phyloP scores from a whole-genome alignment of 2,113 vertebrate genomes.

The Serilophus lunatus region DNA sequence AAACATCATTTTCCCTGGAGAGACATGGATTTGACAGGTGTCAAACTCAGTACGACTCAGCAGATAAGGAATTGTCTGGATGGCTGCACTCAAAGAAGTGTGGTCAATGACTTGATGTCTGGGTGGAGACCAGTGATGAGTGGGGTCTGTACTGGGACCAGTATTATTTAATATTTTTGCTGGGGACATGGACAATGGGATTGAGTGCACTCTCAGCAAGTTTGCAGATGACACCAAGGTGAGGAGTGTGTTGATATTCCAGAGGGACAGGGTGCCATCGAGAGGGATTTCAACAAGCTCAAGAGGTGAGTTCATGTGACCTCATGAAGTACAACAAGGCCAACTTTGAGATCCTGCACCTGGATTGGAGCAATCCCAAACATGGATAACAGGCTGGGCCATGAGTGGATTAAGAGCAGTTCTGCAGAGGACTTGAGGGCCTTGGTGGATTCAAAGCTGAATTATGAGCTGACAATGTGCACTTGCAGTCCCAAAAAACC shows the following conservation, averaged over 20 bases:
- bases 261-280: background rate
- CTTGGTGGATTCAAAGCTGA: background rate
- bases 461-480: background rate
- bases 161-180: background rate
- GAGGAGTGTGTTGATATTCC: background rate
- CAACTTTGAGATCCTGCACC: background rate
- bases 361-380: background rate
- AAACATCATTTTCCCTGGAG: background rate
- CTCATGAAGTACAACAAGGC: background rate
- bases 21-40: background rate
- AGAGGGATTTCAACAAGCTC: background rate
- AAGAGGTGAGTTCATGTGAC: background rate
- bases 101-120: background rate
- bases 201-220: background rate
- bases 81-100: background rate
- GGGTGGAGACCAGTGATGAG: background rate
- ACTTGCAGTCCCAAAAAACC: background rate
- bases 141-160: accelerated
- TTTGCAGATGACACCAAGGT: background rate
- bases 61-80: background rate
- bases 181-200: background rate
- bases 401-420: background rate
- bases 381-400: background rate
- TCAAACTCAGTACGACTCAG: background rate
- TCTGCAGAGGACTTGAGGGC: background rate